Evolutionary conservation across 2,888 invertebrate genomes (phyloP).

Genomic region (Tupiocoris notatus): DNA sequence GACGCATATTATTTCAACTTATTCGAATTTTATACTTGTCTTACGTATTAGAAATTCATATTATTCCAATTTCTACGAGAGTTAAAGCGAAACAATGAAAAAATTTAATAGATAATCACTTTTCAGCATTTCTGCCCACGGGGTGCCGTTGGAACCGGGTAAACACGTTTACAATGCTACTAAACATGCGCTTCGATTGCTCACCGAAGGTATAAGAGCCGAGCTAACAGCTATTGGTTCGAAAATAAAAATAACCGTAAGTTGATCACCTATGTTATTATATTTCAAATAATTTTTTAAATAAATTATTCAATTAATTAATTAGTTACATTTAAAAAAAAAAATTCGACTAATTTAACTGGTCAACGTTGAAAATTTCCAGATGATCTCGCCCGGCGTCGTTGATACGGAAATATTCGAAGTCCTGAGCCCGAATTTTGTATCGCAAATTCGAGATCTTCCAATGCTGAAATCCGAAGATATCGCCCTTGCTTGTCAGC

Average conservation of each 20-base stretch:
- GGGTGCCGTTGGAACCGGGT: conserved; percentile 53
- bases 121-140: conserved; percentile 55
- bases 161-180: conserved; percentile 59
- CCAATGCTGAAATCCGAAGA: conserved; percentile 60
- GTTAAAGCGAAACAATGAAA: not conserved
- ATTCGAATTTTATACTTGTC: no score
- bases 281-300: no score
- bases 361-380: conserved; percentile 20
- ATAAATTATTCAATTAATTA: no score
- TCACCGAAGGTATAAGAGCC: conserved; percentile 57
- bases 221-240: conserved; percentile 57
- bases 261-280: conserved; percentile 32
- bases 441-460: not conserved
- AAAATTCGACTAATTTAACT: not conserved
- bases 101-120: no score
- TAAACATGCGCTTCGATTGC: conserved; percentile 60
- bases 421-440: conserved; percentile 49
- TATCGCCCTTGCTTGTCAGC: conserved; percentile 63
- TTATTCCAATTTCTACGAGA: no score
- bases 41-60: no score
- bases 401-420: conserved; percentile 60
- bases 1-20: no score
- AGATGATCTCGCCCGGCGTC: conserved; percentile 66
- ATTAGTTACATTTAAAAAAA: not conserved
- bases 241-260: conserved; percentile 57